Percentiles rank a stretch among this genome's conserved stretches.
These are phyloP conservation scores for Emydura subglobosa DNA, from an alignment of 2,113 vertebrate species.

Conservation along the genomic window DNA sequence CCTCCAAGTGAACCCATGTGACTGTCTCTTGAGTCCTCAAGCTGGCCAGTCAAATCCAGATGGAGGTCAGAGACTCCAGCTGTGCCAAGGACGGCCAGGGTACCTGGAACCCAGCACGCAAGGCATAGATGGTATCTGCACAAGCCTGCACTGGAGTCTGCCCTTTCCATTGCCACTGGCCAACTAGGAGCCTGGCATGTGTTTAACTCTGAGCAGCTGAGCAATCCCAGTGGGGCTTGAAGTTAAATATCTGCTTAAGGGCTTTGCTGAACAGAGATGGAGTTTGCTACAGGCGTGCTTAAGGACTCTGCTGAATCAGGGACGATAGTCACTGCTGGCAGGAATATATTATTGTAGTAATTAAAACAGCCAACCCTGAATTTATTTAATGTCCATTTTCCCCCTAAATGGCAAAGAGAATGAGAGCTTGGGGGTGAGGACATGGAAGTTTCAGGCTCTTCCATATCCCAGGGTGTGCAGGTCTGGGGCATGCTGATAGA, in stretches of 20 bases:
- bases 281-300: neutral
- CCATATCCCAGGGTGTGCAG: neutral
- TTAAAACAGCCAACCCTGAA: neutral
- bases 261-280: neutral
- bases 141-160: neutral
- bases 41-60: neutral
- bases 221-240: neutral
- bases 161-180: neutral
- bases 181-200: neutral
- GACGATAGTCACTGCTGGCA: neutral
- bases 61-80: neutral
- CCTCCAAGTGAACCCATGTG: neutral
- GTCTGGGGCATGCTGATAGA: neutral
- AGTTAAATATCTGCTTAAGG: neutral
- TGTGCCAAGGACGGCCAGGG: neutral
- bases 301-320: neutral
- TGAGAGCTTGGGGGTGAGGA: neutral
- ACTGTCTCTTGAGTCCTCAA: neutral
- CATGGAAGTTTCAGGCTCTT: no score
- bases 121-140: neutral
- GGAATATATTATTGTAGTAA: neutral
- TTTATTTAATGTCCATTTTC: neutral
- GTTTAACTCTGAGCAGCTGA: neutral
- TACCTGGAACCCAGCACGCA: neutral
- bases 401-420: neutral